phyloP scores from a whole-genome alignment of 2,888 invertebrate genomes.

The Thecocarcelia acutangulata region DNA sequence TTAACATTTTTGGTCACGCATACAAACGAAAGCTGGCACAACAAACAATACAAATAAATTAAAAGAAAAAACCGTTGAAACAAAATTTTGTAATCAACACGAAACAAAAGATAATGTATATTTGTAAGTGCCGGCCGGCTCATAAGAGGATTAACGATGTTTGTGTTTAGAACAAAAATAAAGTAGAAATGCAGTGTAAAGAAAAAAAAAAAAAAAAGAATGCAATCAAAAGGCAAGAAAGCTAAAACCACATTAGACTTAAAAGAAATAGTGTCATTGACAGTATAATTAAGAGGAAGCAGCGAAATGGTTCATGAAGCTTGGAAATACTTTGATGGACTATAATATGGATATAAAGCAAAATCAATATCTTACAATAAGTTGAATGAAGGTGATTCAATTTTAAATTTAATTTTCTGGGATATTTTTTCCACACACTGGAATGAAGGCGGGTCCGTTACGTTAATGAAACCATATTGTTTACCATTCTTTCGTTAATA shows the following conservation, averaged over 20 bases:
- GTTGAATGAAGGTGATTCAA: too few relatives aligned
- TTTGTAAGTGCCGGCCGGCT: conserved; percentile 54
- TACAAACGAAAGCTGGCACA: conserved; percentile 7
- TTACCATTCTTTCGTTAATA: too few relatives aligned
- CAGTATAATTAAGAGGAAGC: neutral
- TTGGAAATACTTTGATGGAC: neutral
- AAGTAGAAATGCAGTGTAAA: neutral
- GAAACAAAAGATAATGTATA: conserved; percentile 5
- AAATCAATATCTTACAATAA: too few relatives aligned
- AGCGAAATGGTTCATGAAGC: neutral
- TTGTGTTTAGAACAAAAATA: neutral
- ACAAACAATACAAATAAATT: neutral
- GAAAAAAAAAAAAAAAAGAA: neutral
- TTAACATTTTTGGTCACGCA: conserved; percentile 59
- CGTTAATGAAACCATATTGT: too few relatives aligned
- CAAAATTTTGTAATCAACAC: conserved; percentile 8
- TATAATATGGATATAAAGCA: too few relatives aligned
- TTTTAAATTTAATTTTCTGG: too few relatives aligned
- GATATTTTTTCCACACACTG: too few relatives aligned
- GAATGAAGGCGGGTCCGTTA: too few relatives aligned
- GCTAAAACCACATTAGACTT: conserved; percentile 22
- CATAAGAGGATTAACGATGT: conserved; percentile 31
- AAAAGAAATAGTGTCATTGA: conserved; percentile 20
- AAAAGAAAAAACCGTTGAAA: neutral
- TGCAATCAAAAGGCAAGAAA: conserved; percentile 17